Evolutionary conservation across 2,888 invertebrate genomes (phyloP).

Genomic region (Crepidodera aurea): DNA sequence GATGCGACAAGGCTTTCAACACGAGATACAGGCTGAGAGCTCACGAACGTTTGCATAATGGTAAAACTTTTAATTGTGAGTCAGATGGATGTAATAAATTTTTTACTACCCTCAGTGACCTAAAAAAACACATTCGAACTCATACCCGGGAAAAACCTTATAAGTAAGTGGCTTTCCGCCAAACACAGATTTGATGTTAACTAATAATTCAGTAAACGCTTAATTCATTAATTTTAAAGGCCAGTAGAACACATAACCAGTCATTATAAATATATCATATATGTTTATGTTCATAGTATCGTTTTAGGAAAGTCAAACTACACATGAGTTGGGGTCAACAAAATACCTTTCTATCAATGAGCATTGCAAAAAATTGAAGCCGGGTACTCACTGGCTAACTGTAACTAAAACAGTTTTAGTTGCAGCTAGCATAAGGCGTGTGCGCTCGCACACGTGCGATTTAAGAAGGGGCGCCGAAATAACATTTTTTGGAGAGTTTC

Average conservation of each 20-base stretch:
- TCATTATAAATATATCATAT: not conserved
- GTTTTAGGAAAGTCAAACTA: too few species aligned
- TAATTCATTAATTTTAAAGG: slow-evolving; percentile 20
- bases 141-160: slow-evolving; percentile 92
- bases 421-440: too few species aligned
- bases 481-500: too few species aligned
- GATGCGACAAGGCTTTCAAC: slow-evolving; percentile 93
- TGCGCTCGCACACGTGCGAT: too few species aligned
- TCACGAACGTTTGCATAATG: slow-evolving; percentile 91
- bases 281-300: too few species aligned
- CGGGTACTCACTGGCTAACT: too few species aligned
- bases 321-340: too few species aligned
- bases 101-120: slow-evolving; percentile 93
- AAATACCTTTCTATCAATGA: too few species aligned
- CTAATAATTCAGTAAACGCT: slow-evolving; percentile 23
- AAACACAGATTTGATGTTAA: slow-evolving; percentile 14
- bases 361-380: too few species aligned
- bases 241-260: slow-evolving; percentile 8
- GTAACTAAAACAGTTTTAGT: too few species aligned
- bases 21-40: slow-evolving; percentile 92
- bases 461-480: too few species aligned
- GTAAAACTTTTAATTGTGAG: slow-evolving; percentile 93
- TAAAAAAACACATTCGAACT: slow-evolving; percentile 92
- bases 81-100: slow-evolving; percentile 84
- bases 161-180: slow-evolving; percentile 68